Evolutionary conservation across 2,113 vertebrate species (phyloP).

Genomic region (Thamnophis sirtalis): DNA sequence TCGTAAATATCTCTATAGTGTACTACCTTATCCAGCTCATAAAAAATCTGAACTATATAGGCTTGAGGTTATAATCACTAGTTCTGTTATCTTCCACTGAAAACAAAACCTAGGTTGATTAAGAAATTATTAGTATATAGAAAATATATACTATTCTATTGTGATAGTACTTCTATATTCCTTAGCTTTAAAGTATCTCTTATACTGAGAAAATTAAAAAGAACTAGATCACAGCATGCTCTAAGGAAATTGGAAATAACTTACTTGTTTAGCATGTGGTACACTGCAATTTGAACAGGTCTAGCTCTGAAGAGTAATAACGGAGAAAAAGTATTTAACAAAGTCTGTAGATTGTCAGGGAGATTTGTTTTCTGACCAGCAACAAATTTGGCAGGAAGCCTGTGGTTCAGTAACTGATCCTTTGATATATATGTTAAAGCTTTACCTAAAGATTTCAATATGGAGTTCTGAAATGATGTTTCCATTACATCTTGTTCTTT

Average conservation of each 20-base stretch:
- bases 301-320: conserved; percentile 84
- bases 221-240: not conserved
- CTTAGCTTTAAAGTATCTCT: not conserved
- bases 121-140: not conserved
- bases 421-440: conserved; percentile 80
- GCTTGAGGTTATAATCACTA: not conserved
- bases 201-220: not conserved
- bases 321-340: conserved; percentile 86
- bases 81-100: not conserved
- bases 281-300: conserved; percentile 84
- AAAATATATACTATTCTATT: not conserved
- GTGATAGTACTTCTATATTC: not conserved
- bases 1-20: not conserved
- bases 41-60: not conserved
- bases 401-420: conserved; percentile 82
- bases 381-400: conserved; percentile 78
- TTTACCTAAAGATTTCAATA: conserved; percentile 81
- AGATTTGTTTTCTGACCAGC: conserved; percentile 86
- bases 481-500: conserved; percentile 65
- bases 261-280: conserved; percentile 90
- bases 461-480: conserved; percentile 66
- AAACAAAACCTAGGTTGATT: not conserved
- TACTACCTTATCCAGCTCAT: not conserved
- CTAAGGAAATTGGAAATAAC: conserved; percentile 16
- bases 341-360: conserved; percentile 83